Evolutionary conservation across 2,888 invertebrate species (phyloP), one percentile per base, ranked within the genome.

Genomic region (Fragum whitleyi): DNA sequence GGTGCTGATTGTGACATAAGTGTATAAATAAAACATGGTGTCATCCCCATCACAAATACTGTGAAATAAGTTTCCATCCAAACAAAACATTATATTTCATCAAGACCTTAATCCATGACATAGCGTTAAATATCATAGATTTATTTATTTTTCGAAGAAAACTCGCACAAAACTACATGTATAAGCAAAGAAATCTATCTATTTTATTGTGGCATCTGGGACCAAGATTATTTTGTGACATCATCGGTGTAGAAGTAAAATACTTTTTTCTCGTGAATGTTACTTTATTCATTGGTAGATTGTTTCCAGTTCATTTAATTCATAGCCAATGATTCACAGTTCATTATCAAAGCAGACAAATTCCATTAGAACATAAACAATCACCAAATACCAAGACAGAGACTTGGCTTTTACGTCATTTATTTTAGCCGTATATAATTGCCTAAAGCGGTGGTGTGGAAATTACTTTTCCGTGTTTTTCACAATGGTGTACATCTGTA

Each of bases 1-100:
- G 85, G 85, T 81, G 85, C 85, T 68, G 85, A 85, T 28, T 73
- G 73, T 47, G 74, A 74, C 29, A 19, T 75, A 19, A 28, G 9
- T 23, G 62, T 62, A 36, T 62, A 36, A 62, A 62, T 19, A 32
- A 19, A 9, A 53, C 32, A 36, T 36, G 23, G 53, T 21, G n/a
- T 51, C 6, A n/a, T 53, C 23, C n/a, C 57, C 26, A 57, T 23
- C 57, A 57, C 26, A n/a, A 57, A 57, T 14, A 14, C 9, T 6
- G 7, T 57, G 23, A 23, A 57, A 57, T 9, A 32, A 62, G 57
- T 71, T n/a, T 71, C 26, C 57, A 57, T 36, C 71, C 57, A 55
- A 32, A 55, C 57, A 36, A 57, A 23, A 55, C 71, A 71, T 71
- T 71, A 29, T 29, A n/a, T 23, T 16, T 69, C 62, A 36, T 28